These are phyloP conservation scores for Sebastes minor DNA, from an alignment of 2,797 vertebrate genomes.

Conservation along the genomic window DNA sequence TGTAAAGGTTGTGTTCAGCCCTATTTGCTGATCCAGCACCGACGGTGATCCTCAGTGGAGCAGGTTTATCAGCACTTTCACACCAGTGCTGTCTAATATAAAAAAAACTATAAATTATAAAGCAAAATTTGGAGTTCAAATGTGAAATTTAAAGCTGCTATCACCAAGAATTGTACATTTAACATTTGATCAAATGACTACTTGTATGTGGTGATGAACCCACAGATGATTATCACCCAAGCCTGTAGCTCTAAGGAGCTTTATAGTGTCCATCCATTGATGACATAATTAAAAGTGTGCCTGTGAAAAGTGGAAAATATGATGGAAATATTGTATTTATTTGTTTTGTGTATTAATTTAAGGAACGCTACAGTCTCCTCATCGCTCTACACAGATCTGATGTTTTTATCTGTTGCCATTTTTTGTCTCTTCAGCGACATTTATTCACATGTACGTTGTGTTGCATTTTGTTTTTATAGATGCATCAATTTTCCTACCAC, in stretches of 20 bases:
- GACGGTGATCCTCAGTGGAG: neutral
- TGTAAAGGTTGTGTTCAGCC: constrained; percentile 19
- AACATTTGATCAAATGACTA: neutral
- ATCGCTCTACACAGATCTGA: neutral
- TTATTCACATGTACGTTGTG: neutral
- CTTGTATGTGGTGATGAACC: neutral
- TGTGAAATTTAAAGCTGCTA: neutral
- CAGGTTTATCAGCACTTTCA: neutral
- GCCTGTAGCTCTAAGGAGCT: neutral
- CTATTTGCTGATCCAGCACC: constrained; percentile 28
- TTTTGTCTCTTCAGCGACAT: neutral
- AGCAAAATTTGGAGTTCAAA: neutral
- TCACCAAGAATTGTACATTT: neutral
- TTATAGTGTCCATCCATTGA: neutral
- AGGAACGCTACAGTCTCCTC: neutral
- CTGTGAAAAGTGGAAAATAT: neutral
- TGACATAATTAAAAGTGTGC: too few species aligned
- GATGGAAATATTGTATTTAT: neutral
- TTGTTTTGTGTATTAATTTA: neutral
- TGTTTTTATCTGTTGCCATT: neutral
- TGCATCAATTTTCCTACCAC: neutral
- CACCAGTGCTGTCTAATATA: neutral
- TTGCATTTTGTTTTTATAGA: neutral
- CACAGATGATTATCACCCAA: neutral
- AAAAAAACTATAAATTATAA: neutral